Evolutionary conservation across 2,888 invertebrate species (phyloP).

Genomic region (Amphipoea oculea): DNA sequence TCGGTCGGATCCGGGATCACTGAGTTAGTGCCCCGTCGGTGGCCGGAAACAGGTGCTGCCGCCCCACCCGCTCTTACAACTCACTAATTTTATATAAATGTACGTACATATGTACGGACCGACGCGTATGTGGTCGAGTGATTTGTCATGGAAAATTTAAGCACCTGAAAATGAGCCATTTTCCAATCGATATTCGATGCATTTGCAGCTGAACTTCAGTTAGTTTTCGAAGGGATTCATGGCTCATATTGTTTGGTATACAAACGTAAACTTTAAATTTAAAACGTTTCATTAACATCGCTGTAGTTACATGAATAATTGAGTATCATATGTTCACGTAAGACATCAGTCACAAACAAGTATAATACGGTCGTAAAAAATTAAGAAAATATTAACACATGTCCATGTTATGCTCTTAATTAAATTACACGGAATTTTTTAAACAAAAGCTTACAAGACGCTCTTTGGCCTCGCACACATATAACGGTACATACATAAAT

Average conservation of each 20-base stretch:
- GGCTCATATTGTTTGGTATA: not conserved
- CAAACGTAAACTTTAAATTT: slow-evolving; percentile 24
- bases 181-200: slow-evolving; percentile 36
- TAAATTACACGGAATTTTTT: slow-evolving; percentile 39
- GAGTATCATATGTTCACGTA: not conserved
- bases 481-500: slow-evolving; percentile 60
- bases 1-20: slow-evolving; percentile 81
- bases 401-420: slow-evolving; percentile 42
- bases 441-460: slow-evolving; percentile 46
- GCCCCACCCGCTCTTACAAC: slow-evolving; percentile 78
- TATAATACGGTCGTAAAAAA: not conserved
- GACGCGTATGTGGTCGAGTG: slow-evolving; percentile 62
- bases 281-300: slow-evolving; percentile 8
- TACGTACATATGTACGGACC: slow-evolving; percentile 56
- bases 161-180: slow-evolving; percentile 53
- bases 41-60: slow-evolving; percentile 84
- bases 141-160: slow-evolving; percentile 67
- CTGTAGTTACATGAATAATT: slow-evolving; percentile 26
- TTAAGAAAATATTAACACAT: not conserved
- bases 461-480: slow-evolving; percentile 32
- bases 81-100: slow-evolving; percentile 83
- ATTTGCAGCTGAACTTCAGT: slow-evolving; percentile 33
- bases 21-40: slow-evolving; percentile 83
- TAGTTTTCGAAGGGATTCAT: not conserved
- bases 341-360: not conserved